These are phyloP conservation scores for Stegodyphus mimosarum DNA, from an alignment of 1,140 invertebrate genomes.

Conservation along the genomic window DNA sequence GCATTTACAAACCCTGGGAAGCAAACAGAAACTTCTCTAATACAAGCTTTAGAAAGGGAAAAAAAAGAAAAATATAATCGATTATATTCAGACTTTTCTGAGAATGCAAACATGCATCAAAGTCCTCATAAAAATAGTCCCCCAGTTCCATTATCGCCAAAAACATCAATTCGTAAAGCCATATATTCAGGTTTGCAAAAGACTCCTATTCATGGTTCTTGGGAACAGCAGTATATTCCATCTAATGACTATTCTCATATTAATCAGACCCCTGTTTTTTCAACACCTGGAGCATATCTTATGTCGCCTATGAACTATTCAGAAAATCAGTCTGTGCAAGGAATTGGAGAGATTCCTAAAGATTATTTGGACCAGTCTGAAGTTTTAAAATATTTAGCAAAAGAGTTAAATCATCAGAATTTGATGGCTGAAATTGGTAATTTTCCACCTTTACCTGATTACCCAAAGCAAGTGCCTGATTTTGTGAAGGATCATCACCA, in stretches of 20 bases:
- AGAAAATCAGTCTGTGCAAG: constrained; percentile 71
- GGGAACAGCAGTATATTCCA: constrained; percentile 31
- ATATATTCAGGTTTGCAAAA: constrained; percentile 27
- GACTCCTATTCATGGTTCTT: constrained; percentile 5
- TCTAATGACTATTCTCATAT: constrained; percentile 27
- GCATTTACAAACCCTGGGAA: constrained; percentile 8
- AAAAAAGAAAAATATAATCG: constrained; percentile 30
- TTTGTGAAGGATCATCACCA: constrained; percentile 8
- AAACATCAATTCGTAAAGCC: constrained; percentile 41
- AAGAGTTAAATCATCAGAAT: constrained; percentile 64
- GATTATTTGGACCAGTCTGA: constrained; percentile 85
- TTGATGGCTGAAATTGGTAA: constrained; percentile 63
- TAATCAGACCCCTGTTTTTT: not conserved
- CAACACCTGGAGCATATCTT: not conserved
- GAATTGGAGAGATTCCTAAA: constrained; percentile 86
- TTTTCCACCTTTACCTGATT: constrained; percentile 27
- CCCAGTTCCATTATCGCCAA: constrained; percentile 30
- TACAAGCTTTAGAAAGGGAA: constrained; percentile 5
- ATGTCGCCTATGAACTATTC: not conserved
- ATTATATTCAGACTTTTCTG: constrained; percentile 15
- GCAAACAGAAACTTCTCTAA: constrained; percentile 4
- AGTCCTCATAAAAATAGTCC: not conserved
- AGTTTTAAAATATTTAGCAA: constrained; percentile 79
- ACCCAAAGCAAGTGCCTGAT: constrained; percentile 6
- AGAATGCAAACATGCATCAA: constrained; percentile 14